Percentiles rank a stretch among this genome's conserved stretches.
phyloP scores from a whole-genome alignment of 2,888 invertebrate species.

The Holacanthella duospinosa region DNA sequence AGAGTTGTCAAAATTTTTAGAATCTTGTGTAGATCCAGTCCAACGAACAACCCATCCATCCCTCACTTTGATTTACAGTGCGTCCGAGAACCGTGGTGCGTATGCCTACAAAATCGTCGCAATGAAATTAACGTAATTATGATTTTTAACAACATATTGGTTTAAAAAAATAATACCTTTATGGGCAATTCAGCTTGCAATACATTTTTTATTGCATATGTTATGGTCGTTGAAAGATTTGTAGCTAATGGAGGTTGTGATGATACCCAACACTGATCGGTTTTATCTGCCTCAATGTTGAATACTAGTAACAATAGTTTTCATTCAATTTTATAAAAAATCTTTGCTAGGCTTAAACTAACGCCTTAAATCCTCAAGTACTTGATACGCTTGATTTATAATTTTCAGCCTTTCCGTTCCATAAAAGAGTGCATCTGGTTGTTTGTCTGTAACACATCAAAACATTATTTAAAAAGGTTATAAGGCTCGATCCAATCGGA shows the following conservation, averaged over 20 bases:
- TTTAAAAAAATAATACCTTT: neutral
- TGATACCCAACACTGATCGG: neutral
- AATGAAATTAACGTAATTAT: no score
- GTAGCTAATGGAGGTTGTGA: neutral
- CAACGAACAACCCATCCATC: neutral
- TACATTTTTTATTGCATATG: neutral
- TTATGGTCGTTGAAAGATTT: no score
- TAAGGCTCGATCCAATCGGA: no score
- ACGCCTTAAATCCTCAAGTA: neutral
- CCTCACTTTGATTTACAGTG: neutral
- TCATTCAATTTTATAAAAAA: neutral
- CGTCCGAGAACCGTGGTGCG: neutral
- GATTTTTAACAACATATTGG: no score
- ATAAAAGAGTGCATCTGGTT: no score
- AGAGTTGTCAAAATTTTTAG: neutral
- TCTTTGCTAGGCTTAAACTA: no score
- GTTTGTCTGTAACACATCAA: no score
- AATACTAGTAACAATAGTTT: neutral
- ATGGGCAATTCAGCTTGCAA: neutral
- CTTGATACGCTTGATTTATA: neutral
- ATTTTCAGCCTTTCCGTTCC: neutral
- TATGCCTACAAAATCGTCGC: neutral
- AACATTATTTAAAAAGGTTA: no score
- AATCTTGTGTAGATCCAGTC: constrained; percentile 4
- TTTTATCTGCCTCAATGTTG: neutral